These are phyloP conservation scores for Lasioglossum malachurum DNA, from an alignment of 2,888 invertebrate genomes.

Conservation along the genomic window DNA sequence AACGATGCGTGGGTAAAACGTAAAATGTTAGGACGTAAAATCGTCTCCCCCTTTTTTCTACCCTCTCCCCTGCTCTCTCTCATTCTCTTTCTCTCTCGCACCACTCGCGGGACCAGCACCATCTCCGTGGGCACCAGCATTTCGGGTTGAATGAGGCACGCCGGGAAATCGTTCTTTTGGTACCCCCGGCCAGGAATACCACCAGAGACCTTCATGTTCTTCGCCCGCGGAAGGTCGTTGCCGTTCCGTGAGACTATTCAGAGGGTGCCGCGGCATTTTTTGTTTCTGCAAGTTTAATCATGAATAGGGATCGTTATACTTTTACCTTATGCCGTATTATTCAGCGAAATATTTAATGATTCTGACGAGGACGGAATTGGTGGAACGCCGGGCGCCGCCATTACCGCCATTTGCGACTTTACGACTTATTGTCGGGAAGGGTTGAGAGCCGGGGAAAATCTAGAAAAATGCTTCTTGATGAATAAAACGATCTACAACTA, in stretches of 20 bases:
- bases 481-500: neutral
- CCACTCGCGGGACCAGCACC: constrained; percentile 21
- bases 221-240: constrained; percentile 26
- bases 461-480: neutral
- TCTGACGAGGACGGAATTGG: neutral
- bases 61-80: neutral
- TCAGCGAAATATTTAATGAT: neutral
- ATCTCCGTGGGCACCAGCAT: constrained; percentile 44
- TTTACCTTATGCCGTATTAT: neutral
- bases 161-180: constrained; percentile 52
- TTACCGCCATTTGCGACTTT: neutral
- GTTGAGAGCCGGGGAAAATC: neutral
- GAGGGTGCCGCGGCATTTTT: constrained; percentile 24
- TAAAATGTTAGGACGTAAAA: constrained; percentile 72
- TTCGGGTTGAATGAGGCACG: constrained; percentile 44
- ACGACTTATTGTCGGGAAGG: neutral
- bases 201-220: constrained; percentile 52
- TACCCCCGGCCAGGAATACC: constrained; percentile 36
- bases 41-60: constrained; percentile 40
- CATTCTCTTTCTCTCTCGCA: neutral
- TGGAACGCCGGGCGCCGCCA: neutral
- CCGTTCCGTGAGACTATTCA: constrained; percentile 12
- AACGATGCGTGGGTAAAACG: constrained; percentile 72
- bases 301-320: constrained; percentile 45
- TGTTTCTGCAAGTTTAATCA: constrained; percentile 44